Percentiles rank a stretch among this genome's conserved stretches.
Conservation (phyloP, 2,797 vertebrate genomes). For the Sparidentex hasta region DNA sequence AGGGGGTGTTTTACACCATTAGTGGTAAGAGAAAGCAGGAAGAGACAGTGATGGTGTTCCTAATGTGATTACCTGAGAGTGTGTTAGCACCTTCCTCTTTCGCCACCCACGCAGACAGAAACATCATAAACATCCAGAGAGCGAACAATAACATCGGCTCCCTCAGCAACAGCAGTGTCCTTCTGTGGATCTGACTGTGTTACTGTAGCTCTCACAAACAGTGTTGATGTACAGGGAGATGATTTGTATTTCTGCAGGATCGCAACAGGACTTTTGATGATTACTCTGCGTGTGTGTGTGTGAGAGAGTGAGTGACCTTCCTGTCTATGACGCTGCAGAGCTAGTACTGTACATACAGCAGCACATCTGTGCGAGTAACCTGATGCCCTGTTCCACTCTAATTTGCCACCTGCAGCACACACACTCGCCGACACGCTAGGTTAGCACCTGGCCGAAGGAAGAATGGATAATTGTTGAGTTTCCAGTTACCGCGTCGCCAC, state of each 20-base stretch:
- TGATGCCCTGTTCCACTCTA: slow-evolving; percentile 59
- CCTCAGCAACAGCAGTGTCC: slow-evolving; percentile 1
- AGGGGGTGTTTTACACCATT: slow-evolving; percentile 35
- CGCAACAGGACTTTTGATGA: slow-evolving; percentile 10
- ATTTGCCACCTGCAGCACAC: slow-evolving; percentile 76
- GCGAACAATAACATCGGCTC: slow-evolving; percentile 40
- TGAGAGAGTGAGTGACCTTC: neutral
- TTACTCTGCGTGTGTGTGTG: slow-evolving; percentile 1
- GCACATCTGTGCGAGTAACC: slow-evolving; percentile 71
- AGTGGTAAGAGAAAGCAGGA: slow-evolving; percentile 37
- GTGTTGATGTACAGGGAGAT: slow-evolving; percentile 1
- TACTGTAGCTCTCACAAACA: slow-evolving; percentile 7
- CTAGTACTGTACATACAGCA: slow-evolving; percentile 37
- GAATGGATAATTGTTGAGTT: slow-evolving; percentile 70
- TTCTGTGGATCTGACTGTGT: slow-evolving; percentile 13
- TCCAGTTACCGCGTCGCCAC: slow-evolving; percentile 70
- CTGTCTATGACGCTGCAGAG: slow-evolving; percentile 26
- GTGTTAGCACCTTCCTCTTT: slow-evolving; percentile 49
- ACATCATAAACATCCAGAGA: slow-evolving; percentile 40
- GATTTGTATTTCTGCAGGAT: slow-evolving; percentile 43
- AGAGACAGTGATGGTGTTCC: slow-evolving; percentile 40
- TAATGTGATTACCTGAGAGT: slow-evolving; percentile 67
- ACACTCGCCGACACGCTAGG: slow-evolving; percentile 41
- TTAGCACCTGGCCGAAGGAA: slow-evolving; percentile 73
- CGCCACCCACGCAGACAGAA: slow-evolving; percentile 44